Evolutionary conservation across 2,797 vertebrate genomes (phyloP), one percentile per base, ranked within the genome.

Genomic region (Fratercula arctica): DNA sequence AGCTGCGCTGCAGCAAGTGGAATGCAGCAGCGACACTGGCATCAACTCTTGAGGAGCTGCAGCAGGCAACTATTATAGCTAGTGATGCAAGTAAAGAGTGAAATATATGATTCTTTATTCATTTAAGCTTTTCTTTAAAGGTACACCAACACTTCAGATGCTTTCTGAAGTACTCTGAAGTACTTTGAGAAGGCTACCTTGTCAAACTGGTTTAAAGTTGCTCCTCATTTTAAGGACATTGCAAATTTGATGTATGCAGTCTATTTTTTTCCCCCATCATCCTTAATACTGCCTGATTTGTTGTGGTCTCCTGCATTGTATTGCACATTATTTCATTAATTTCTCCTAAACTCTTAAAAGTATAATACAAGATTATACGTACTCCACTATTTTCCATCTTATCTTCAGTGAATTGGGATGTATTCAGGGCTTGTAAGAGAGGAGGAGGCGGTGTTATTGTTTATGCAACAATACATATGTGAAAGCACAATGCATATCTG

Each of bases 381-480:
- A 50, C 3, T 28, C 11, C 23, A 21, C 12, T 59, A 11, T 87
- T 87, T 93, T 74, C 10, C 9, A 59, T 15, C 13, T 23, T 48
- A 8, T 43, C 6, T 86, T 68, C n/a, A 37, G 50, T 0, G 2
- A 91, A 41, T 1, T 37, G 35, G 45, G 43, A 63, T 56, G 33
- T 1, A 24, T 63, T 87, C 51, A 63, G 15, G 20, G 23, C 18
- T 60, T 64, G 6, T 31, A 21, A 61, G 25, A 51, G 21, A 11
- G 7, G 16, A 41, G 13, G 9, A 56, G 6, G 16, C 3, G 4
- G 1, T 29, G 16, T 24, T 9, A 15, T 12, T 80, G 1, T 16
- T 51, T 5, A 3, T 39, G 16, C 39, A 82, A 85, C 7, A 46
- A 33, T 17, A 66, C 0, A 0, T 29, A 37, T 37, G 23, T 61